Evolutionary conservation across 2,888 invertebrate species (phyloP), one percentile per base, ranked within the genome.

Genomic region (Cosmorhoe ocellata): DNA sequence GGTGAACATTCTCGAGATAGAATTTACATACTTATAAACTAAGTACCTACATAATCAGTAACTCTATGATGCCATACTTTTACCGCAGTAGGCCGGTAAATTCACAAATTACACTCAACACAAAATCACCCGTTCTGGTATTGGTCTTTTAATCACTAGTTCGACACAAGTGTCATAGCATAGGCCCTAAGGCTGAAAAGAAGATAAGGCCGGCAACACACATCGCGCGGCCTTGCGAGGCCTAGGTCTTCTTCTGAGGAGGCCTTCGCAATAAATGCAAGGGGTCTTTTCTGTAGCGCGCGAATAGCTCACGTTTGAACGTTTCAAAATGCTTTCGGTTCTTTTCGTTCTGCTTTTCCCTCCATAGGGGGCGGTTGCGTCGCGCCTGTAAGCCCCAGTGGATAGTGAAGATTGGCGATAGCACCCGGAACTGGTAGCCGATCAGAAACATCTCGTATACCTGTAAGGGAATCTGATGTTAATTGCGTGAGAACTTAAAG

Each of bases 401-500:
- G 42, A 95, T 95, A 0, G 97, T 96, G 84, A 97, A 97, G 38
- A 96, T 93, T 0, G 97, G 97, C 0, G 97, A 95, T 8, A 97
- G 91, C 0, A 98, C 97, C 69, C 93, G 92, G 85, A 97, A 97
- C 75, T 95, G 94, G 85, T 96, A 97, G 5, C 97, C 97, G 36
- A 96, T 94, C 24, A 97, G 93, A 76, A 93, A 96, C 95, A 97
- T 97, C 88, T 98, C 97, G 85, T 97, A 97, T 28, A 97, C 97
- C 97, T 97, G 85, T 9, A 69, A 69, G 36, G 30, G 31, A 40
- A 32, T 9, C 13, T 0, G 12, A 24, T 18, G 18, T 18, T 18
- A 4, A 18, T 18, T 18, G 18, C 18, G 3, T 18, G 18, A 18
- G n/a, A n/a, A n/a, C n/a, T n/a, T n/a, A n/a, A n/a, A n/a, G n/a